These are phyloP conservation scores for Gephyroberyx darwinii DNA, from an alignment of 2,797 vertebrate genomes.

Conservation along the genomic window DNA sequence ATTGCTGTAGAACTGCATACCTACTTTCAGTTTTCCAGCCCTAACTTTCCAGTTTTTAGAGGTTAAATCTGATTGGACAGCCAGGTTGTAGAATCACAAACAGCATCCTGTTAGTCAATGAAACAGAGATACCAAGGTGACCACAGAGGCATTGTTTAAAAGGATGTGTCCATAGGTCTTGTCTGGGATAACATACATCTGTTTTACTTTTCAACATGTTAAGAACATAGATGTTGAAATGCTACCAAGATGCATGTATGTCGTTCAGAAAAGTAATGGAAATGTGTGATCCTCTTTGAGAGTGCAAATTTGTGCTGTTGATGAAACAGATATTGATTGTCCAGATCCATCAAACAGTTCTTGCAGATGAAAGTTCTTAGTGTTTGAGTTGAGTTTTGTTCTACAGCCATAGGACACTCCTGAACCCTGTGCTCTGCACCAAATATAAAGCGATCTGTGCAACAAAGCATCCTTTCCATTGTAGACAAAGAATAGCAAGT, in stretches of 20 bases:
- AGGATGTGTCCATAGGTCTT: neutral
- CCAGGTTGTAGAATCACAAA: constrained; percentile 3
- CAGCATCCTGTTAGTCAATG: constrained; percentile 11
- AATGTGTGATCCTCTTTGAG: no score
- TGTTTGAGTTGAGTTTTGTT: neutral
- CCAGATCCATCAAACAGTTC: no score
- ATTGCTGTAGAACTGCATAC: constrained; percentile 14
- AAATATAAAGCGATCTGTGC: neutral
- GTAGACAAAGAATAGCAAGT: neutral
- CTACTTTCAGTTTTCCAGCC: neutral
- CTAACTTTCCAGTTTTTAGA: constrained; percentile 7
- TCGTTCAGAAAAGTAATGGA: neutral
- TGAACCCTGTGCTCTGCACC: no score
- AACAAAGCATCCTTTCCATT: no score
- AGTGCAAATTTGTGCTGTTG: no score
- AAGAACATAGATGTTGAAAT: no score
- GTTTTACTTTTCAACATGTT: neutral
- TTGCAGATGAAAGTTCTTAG: no score
- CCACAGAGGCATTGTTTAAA: neutral
- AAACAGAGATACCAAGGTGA: neutral
- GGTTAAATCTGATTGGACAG: constrained; percentile 6
- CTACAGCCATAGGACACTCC: no score
- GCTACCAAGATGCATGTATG: neutral
- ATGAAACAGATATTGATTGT: no score
- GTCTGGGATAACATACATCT: neutral